Conservation (phyloP, 2,888 invertebrate genomes). For the Coelinius sp. region DNA sequence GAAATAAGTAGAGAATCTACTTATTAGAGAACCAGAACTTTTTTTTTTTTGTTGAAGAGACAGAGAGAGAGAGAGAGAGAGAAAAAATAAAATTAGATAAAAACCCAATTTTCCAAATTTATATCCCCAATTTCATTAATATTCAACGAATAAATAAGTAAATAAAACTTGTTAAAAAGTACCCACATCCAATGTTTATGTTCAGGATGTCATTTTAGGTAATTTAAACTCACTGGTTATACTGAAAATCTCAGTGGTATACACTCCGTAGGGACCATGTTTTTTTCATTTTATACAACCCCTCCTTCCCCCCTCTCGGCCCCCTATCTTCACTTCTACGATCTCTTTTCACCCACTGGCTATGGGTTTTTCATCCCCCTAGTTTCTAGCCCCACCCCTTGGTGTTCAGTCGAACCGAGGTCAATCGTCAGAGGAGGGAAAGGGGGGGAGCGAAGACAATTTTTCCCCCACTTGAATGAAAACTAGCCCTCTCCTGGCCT, state of each 20-base stretch:
- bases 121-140: neutral
- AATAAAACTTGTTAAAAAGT: neutral
- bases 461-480: conserved; percentile 32
- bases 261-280: conserved; percentile 37
- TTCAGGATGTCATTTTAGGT: conserved; percentile 66
- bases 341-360: conserved; percentile 26
- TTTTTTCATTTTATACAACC: conserved; percentile 34
- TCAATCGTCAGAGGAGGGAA: conserved; percentile 49
- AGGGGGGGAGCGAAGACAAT: conserved; percentile 47
- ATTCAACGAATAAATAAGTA: neutral
- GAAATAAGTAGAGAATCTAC: too few species aligned
- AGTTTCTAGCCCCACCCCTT: conserved; percentile 41
- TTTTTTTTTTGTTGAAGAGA: too few species aligned
- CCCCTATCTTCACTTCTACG: conserved; percentile 12
- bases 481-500: conserved; percentile 28
- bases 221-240: conserved; percentile 58
- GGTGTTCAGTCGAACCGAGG: conserved; percentile 47
- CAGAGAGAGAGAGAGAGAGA: too few species aligned
- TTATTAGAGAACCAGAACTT: too few species aligned
- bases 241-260: conserved; percentile 22
- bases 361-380: conserved; percentile 34
- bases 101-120: too few species aligned
- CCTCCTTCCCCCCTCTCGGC: too few species aligned
- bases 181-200: conserved; percentile 30
- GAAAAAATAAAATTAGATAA: too few species aligned